phyloP scores from a whole-genome alignment of 2,113 vertebrate species.

The Aix galericulata region DNA sequence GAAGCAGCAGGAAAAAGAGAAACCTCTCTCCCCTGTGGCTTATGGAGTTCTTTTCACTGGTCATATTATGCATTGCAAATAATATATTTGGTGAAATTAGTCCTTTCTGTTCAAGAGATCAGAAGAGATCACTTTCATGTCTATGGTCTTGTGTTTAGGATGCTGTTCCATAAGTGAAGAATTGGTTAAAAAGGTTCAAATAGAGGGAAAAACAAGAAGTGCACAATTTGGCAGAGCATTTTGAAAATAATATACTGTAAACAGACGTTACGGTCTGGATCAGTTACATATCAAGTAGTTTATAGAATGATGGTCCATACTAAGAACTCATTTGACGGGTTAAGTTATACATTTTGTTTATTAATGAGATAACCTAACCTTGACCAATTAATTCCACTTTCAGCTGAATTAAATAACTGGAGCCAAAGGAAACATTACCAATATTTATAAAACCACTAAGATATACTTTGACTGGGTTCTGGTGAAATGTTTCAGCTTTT shows the following conservation, averaged over 20 bases:
- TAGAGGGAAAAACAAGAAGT: background rate
- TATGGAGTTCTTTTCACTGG: background rate
- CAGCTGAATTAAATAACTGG: background rate
- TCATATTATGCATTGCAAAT: background rate
- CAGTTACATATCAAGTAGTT: background rate
- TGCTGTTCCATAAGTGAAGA: background rate
- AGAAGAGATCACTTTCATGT: background rate
- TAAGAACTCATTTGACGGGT: background rate
- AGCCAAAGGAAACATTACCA: background rate
- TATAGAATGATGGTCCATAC: fast-evolving
- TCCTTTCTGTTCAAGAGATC: background rate
- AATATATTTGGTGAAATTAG: constrained; percentile 33
- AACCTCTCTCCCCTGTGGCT: background rate
- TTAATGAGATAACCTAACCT: background rate
- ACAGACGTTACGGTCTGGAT: background rate
- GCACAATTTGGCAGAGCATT: background rate
- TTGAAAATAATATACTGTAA: background rate
- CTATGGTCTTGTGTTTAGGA: background rate
- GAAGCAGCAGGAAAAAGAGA: constrained; percentile 9
- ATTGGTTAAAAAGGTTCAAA: background rate
- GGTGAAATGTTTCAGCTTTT: background rate
- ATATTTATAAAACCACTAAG: background rate
- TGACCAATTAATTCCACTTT: constrained; percentile 7
- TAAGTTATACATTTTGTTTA: background rate
- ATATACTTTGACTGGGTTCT: fast-evolving